Conservation (phyloP, 2,113 vertebrate genomes). For the Tonatia bakeri region DNA sequence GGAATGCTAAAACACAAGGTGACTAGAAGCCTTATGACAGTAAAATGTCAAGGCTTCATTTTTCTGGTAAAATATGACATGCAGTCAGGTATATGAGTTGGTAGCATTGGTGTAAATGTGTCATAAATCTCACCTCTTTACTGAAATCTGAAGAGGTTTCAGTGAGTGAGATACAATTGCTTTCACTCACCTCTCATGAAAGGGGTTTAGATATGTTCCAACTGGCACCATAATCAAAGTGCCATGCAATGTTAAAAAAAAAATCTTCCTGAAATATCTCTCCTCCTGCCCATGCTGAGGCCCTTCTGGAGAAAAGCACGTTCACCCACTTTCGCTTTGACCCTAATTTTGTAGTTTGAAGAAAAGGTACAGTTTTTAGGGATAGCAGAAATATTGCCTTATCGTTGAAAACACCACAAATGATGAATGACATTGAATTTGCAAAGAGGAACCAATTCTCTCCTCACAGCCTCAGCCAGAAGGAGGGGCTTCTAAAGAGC, state of each 20-base stretch:
- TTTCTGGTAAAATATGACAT: constrained; percentile 83
- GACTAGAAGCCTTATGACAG: constrained; percentile 79
- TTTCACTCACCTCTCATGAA: constrained; percentile 64
- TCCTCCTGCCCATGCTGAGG: neutral
- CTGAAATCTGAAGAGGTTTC: constrained; percentile 76
- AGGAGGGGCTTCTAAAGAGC: neutral
- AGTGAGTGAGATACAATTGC: constrained; percentile 3
- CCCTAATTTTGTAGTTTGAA: constrained; percentile 34
- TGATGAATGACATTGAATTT: neutral
- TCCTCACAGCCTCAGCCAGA: neutral
- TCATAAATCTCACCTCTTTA: constrained; percentile 80
- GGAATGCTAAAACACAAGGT: constrained; percentile 78
- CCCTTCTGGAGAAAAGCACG: constrained; percentile 32
- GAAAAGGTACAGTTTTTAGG: constrained; percentile 21
- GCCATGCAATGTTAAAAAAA: neutral
- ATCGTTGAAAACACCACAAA: constrained; percentile 2
- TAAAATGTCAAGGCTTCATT: constrained; percentile 80
- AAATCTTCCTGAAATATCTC: neutral
- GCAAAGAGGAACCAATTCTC: neutral
- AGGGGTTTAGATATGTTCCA: constrained; percentile 60
- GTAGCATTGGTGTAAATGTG: constrained; percentile 80
- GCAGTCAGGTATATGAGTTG: constrained; percentile 84
- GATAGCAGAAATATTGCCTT: constrained; percentile 10
- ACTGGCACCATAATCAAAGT: constrained; percentile 56
- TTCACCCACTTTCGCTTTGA: neutral